Evolutionary conservation across 1,140 invertebrate genomes (phyloP).

Genomic region (Xylocopa sonorina): DNA sequence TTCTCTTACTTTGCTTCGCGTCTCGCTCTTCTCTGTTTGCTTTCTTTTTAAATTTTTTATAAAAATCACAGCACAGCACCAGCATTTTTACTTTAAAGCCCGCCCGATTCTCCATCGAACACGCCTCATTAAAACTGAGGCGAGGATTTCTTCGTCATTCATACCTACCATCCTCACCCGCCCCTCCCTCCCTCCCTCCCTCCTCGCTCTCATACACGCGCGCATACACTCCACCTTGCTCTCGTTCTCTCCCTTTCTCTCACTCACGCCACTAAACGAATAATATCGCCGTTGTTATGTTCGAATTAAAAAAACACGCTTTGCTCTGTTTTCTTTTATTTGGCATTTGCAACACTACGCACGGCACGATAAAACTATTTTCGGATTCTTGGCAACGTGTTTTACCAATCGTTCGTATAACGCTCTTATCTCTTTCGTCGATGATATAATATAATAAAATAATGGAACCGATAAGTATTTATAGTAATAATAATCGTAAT

Average conservation of each 20-base stretch:
- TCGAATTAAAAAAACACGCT: conserved; percentile 52
- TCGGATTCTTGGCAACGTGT: conserved; percentile 43
- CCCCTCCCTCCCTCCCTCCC: background rate
- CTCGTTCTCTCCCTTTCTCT: background rate
- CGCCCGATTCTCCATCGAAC: conserved; percentile 70
- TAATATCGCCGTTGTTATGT: conserved; percentile 42
- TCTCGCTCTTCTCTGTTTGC: conserved; percentile 37
- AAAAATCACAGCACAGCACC: conserved; percentile 81
- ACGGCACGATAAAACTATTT: conserved; percentile 60
- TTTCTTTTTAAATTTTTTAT: conserved; percentile 71
- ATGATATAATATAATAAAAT: conserved; percentile 72
- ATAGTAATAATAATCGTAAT: conserved; percentile 73
- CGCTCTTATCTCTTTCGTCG: conserved; percentile 27
- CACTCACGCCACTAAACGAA: conserved; percentile 43
- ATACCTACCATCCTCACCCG: too few species aligned
- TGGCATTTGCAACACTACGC: conserved; percentile 74
- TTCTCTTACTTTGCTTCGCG: conserved; percentile 41
- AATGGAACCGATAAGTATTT: conserved; percentile 68
- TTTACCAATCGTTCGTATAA: conserved; percentile 55
- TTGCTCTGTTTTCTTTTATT: conserved; percentile 68
- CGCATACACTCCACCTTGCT: background rate
- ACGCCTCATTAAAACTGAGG: conserved; percentile 77
- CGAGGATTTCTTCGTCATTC: conserved; percentile 39
- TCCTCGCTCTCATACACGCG: background rate
- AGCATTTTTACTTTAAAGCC: conserved; percentile 79